phyloP scores from a whole-genome alignment of 23 tunicate genomes.

The Halocynthia roretzi region DNA sequence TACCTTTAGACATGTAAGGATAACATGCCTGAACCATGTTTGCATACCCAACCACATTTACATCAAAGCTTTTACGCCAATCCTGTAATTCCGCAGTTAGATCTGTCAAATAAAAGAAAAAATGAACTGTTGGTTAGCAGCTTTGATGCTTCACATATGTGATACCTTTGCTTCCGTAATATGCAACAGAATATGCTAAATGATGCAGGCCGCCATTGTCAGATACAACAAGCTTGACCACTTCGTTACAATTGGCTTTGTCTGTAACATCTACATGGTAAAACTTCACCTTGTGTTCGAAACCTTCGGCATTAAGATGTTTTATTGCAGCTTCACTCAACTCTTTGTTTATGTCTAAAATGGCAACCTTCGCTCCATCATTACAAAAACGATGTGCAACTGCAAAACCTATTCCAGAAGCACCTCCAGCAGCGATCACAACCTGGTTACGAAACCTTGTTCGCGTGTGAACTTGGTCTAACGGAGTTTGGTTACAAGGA shows the following conservation, averaged over 20 bases:
- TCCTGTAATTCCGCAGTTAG: conserved; percentile 20
- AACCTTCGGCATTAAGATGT: conserved; percentile 17
- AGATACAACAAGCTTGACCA: conserved; percentile 15
- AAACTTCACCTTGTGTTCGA: conserved; percentile 4
- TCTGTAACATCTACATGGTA: conserved; percentile 41
- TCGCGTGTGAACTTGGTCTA: not conserved
- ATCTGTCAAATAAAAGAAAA: conserved; percentile 9
- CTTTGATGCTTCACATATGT: not conserved
- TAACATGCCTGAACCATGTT: conserved; percentile 51
- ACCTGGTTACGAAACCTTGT: conserved; percentile 5
- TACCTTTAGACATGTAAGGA: conserved; percentile 59
- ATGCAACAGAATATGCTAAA: conserved; percentile 46
- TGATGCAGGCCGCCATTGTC: conserved; percentile 25
- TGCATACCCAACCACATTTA: conserved; percentile 44
- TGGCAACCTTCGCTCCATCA: conserved; percentile 72
- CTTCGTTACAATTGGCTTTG: conserved; percentile 9
- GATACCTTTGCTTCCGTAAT: conserved; percentile 62
- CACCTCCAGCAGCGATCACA: conserved; percentile 14
- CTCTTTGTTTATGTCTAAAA: conserved; percentile 40
- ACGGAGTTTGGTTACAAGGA: conserved; percentile 27
- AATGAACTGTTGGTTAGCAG: too few relatives aligned
- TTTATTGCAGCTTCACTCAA: conserved; percentile 29
- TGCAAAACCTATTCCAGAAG: conserved; percentile 63
- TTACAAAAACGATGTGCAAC: conserved; percentile 70
- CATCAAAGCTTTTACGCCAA: conserved; percentile 50